These are phyloP conservation scores for Callosobruchus maculatus DNA, from an alignment of 2,888 invertebrate species.

Conservation along the genomic window DNA sequence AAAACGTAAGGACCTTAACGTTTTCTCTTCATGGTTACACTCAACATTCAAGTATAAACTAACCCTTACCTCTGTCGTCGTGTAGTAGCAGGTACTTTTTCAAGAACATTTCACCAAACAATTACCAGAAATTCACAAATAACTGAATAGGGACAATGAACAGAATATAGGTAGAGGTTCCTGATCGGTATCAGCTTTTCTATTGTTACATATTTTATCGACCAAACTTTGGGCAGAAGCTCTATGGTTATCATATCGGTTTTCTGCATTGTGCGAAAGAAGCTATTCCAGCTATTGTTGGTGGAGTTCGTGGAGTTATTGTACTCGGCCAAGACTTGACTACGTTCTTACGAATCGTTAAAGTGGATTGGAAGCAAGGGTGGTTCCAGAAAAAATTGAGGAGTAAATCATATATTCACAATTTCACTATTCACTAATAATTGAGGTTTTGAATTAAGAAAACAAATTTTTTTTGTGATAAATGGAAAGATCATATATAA, in stretches of 20 bases:
- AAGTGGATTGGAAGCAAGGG: neutral
- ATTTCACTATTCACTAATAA: neutral
- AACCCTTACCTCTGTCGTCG: conserved; percentile 26
- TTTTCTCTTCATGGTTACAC: neutral
- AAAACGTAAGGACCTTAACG: neutral
- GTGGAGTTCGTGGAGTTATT: too few species aligned
- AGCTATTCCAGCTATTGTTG: neutral
- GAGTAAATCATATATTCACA: too few species aligned
- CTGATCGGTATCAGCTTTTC: neutral
- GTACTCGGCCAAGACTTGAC: neutral
- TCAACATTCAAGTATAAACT: neutral
- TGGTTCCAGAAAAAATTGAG: neutral
- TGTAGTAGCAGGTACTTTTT: conserved; percentile 28
- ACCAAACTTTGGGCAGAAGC: neutral
- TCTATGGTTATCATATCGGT: neutral
- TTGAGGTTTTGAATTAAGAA: too few species aligned
- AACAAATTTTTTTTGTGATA: too few species aligned
- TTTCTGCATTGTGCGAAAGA: neutral
- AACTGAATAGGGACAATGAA: neutral
- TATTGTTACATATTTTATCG: neutral
- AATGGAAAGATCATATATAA: too few species aligned
- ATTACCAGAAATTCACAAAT: conserved; percentile 3
- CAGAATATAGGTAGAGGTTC: neutral
- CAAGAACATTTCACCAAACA: conserved; percentile 15
- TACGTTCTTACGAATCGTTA: neutral